These are phyloP conservation scores for Cynoglossus semilaevis DNA, from an alignment of 2,113 vertebrate genomes.

Conservation along the genomic window DNA sequence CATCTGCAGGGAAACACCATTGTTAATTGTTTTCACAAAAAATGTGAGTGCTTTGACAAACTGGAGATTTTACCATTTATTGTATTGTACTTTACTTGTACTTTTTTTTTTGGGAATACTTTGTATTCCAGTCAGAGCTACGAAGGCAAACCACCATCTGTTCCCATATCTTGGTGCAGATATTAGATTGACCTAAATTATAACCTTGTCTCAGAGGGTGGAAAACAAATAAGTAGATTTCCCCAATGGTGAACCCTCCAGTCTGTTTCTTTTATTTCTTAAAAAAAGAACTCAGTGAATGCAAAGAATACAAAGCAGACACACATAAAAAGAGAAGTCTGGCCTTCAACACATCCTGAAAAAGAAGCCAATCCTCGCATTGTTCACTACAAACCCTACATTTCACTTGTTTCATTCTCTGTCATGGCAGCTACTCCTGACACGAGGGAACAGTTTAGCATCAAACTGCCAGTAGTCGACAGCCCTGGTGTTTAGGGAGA, in stretches of 20 bases:
- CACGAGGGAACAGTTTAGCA: constrained; percentile 67
- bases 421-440: constrained; percentile 63
- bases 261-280: constrained; percentile 1
- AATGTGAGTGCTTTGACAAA: too few relatives aligned
- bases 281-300: constrained; percentile 6
- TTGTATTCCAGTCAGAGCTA: too few relatives aligned
- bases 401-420: constrained; percentile 66
- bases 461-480: constrained; percentile 69
- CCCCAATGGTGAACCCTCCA: background rate
- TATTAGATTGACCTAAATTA: background rate
- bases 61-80: too few relatives aligned
- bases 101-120: too few relatives aligned
- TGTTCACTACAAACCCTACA: constrained; percentile 56
- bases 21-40: too few relatives aligned
- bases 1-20: too few relatives aligned
- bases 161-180: background rate
- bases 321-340: constrained; percentile 8
- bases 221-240: constrained; percentile 18
- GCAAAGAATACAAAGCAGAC: constrained; percentile 19
- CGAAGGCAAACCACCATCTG: too few relatives aligned
- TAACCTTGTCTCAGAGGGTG: background rate
- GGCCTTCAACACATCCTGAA: constrained; percentile 26
- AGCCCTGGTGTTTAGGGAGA: constrained; percentile 69
- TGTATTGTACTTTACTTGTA: too few relatives aligned
- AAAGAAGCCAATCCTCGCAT: constrained; percentile 40